A percentile compares a stretch with the other conserved stretches of the same genome.
Conservation (phyloP, 2,888 invertebrate genomes). For the Calameuta idolon region DNA sequence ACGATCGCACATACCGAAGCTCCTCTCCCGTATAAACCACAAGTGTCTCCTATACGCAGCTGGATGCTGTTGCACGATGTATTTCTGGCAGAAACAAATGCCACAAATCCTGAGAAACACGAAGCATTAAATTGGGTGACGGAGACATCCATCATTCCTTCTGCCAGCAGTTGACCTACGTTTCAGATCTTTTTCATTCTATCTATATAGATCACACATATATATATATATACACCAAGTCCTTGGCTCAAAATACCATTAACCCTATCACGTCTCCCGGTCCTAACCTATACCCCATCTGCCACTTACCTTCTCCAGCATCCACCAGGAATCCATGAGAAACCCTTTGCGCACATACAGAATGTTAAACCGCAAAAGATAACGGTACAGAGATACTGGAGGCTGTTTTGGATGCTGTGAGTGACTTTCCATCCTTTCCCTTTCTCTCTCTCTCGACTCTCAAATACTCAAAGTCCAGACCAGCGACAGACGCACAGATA, state of each 20-base stretch:
- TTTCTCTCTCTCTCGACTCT: slow-evolving; percentile 19
- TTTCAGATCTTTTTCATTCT: neutral
- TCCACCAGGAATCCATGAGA: neutral
- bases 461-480: slow-evolving; percentile 30
- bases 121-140: slow-evolving; percentile 30
- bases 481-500: slow-evolving; percentile 42
- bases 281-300: neutral
- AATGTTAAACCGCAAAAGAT: slow-evolving; percentile 5
- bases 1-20: neutral
- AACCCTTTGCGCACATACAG: neutral
- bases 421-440: neutral
- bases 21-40: neutral
- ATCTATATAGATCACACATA: neutral
- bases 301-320: neutral
- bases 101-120: slow-evolving; percentile 23
- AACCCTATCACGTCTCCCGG: slow-evolving; percentile 11
- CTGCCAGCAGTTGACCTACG: neutral
- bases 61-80: slow-evolving; percentile 9
- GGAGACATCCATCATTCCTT: slow-evolving; percentile 28
- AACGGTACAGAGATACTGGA: neutral
- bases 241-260: slow-evolving; percentile 18
- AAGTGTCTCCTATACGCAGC: neutral
- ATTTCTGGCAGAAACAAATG: slow-evolving; percentile 28
- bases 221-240: neutral
- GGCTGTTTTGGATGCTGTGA: no score